Conservation (phyloP, 2,113 vertebrate genomes). For the Hydrolagus affinis region DNA sequence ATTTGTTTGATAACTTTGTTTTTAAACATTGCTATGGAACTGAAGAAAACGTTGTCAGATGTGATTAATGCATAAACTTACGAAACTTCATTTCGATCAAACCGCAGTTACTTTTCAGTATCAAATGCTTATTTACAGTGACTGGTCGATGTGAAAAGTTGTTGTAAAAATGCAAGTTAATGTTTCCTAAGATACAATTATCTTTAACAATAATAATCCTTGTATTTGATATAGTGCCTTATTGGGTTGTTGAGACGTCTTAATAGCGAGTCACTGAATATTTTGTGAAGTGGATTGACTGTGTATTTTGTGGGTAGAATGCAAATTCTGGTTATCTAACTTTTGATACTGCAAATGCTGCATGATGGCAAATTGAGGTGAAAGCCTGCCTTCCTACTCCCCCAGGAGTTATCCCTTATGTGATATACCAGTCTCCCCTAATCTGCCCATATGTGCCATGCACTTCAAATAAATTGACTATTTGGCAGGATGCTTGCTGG, state of each 20-base stretch:
- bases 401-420: slow-evolving; percentile 11
- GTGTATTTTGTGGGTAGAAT: not conserved
- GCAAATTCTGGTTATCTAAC: not conserved
- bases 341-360: slow-evolving; percentile 24
- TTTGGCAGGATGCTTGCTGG: slow-evolving; percentile 30
- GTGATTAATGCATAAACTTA: not conserved
- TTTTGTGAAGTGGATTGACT: not conserved
- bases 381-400: slow-evolving; percentile 9
- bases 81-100: not conserved
- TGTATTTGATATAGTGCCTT: too few relatives aligned
- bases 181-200: too few relatives aligned
- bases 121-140: too few relatives aligned
- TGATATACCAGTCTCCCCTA: slow-evolving; percentile 16
- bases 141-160: too few relatives aligned
- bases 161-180: too few relatives aligned
- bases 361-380: slow-evolving; percentile 14
- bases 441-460: slow-evolving; percentile 27
- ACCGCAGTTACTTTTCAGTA: too few relatives aligned
- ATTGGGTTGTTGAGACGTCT: too few relatives aligned
- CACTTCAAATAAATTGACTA: slow-evolving; percentile 32
- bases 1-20: not conserved
- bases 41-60: not conserved
- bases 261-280: too few relatives aligned
- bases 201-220: too few relatives aligned
- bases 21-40: not conserved